Evolutionary conservation across 92 coral and sea anemone genomes (phyloP).

Genomic region (Actinernus sp.): DNA sequence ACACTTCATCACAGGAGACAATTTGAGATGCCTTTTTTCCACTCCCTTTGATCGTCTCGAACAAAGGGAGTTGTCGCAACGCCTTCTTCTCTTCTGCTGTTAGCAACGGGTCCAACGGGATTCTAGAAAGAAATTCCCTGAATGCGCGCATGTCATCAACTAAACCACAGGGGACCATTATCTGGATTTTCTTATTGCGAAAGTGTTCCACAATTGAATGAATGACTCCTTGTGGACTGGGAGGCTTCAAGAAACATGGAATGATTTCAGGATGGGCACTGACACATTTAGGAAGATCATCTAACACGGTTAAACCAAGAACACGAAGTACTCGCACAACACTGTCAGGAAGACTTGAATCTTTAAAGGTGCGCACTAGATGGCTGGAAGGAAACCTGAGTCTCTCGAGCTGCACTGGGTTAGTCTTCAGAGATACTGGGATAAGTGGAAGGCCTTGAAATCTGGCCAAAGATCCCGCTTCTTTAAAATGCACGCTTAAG

Average conservation of each 20-base stretch:
- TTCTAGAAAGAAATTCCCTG: conserved; percentile 47
- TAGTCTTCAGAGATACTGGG: conserved; percentile 26
- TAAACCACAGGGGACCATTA: too few species aligned
- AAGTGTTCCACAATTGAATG: conserved; percentile 23
- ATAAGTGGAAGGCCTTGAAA: conserved; percentile 71
- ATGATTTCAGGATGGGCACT: conserved; percentile 17
- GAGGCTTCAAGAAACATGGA: conserved; percentile 52
- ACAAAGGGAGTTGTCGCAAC: conserved; percentile 39
- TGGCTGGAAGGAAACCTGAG: conserved; percentile 42
- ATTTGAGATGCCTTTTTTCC: conserved; percentile 10
- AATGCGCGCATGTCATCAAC: too few species aligned
- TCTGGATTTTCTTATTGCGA: neutral
- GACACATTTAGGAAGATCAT: conserved; percentile 35
- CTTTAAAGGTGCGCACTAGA: conserved; percentile 29
- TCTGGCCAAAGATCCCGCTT: conserved; percentile 8
- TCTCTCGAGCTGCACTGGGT: conserved; percentile 34
- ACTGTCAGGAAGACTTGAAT: conserved; percentile 15
- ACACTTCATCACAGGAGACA: conserved; percentile 24
- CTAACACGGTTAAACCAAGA: conserved; percentile 33
- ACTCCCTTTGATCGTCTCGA: conserved; percentile 45
- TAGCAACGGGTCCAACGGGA: neutral
- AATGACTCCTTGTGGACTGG: conserved; percentile 50
- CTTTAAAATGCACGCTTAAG: conserved; percentile 46
- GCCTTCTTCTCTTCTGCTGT: conserved; percentile 20
- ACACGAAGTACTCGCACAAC: conserved; percentile 6